Percentiles rank a stretch among this genome's conserved stretches.
These are phyloP conservation scores for Heterodera schachtii DNA, from an alignment of 1,140 invertebrate species.

Conservation along the genomic window DNA sequence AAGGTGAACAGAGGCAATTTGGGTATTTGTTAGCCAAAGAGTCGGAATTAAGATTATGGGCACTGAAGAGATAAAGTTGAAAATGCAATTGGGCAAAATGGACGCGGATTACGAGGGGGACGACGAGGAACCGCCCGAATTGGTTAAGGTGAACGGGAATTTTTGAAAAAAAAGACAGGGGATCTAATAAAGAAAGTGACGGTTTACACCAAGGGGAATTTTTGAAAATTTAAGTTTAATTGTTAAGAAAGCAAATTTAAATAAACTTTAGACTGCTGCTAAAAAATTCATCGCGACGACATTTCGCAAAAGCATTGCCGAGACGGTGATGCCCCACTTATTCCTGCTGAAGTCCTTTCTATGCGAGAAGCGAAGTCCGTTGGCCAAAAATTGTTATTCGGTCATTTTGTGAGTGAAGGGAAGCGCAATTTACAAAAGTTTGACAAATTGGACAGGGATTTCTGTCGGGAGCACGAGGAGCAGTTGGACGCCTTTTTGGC, in stretches of 20 bases:
- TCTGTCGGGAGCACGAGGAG: constrained; percentile 39
- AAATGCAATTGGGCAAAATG: constrained; percentile 44
- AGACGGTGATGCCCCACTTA: constrained; percentile 37
- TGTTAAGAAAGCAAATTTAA: constrained; percentile 4
- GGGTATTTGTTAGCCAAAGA: not conserved
- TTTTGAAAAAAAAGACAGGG: not conserved
- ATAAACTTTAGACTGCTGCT: constrained; percentile 35
- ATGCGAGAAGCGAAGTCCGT: constrained; percentile 29
- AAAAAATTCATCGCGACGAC: constrained; percentile 41
- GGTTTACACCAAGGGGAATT: not conserved
- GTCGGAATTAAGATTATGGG: constrained; percentile 29
- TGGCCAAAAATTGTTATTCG: constrained; percentile 12
- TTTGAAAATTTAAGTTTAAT: not conserved
- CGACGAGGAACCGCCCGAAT: constrained; percentile 51
- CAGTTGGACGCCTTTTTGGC: constrained; percentile 42
- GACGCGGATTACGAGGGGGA: constrained; percentile 40
- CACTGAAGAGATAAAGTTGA: constrained; percentile 41
- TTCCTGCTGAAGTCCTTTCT: constrained; percentile 37
- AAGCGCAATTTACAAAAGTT: not conserved
- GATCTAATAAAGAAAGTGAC: not conserved
- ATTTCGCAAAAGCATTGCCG: constrained; percentile 37
- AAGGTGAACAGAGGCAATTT: constrained; percentile 8
- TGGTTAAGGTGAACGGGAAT: constrained; percentile 31
- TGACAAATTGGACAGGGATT: constrained; percentile 30
- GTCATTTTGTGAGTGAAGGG: constrained; percentile 14